Evolutionary conservation across 2,113 vertebrate species (phyloP).

Genomic region (Pedionomus torquatus): DNA sequence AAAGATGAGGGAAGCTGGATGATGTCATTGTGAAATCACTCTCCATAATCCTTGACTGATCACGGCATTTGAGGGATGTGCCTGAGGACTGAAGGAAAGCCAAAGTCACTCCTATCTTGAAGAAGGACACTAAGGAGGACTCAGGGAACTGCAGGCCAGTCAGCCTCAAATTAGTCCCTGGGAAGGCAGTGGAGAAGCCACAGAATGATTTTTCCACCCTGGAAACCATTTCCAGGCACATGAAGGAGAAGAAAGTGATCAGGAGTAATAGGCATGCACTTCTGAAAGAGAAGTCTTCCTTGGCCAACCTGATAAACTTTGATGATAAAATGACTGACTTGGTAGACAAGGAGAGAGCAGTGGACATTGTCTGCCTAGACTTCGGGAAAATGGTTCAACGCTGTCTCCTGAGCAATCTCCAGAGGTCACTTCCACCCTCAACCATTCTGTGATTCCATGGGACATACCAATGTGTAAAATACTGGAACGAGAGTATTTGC

Average conservation of each 20-base stretch:
- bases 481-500: not conserved
- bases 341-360: not conserved
- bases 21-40: not conserved
- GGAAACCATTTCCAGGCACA: not conserved
- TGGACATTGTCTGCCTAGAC: not conserved
- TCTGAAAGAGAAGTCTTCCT: not conserved
- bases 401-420: not conserved
- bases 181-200: not conserved
- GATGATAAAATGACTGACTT: not conserved
- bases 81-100: not conserved
- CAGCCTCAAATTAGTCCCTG: not conserved
- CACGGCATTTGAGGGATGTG: not conserved
- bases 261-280: not conserved
- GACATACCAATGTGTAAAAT: not conserved
- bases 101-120: not conserved
- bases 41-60: not conserved
- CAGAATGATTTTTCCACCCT: not conserved
- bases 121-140: not conserved
- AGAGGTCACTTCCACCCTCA: not conserved
- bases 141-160: not conserved
- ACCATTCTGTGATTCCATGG: not conserved
- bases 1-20: rapidly evolving
- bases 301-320: not conserved
- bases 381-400: not conserved
- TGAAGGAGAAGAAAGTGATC: not conserved